Percentiles rank a stretch among this genome's conserved stretches.
phyloP scores from a whole-genome alignment of 2,797 vertebrate genomes.

The Pseudomugil tenellus region DNA sequence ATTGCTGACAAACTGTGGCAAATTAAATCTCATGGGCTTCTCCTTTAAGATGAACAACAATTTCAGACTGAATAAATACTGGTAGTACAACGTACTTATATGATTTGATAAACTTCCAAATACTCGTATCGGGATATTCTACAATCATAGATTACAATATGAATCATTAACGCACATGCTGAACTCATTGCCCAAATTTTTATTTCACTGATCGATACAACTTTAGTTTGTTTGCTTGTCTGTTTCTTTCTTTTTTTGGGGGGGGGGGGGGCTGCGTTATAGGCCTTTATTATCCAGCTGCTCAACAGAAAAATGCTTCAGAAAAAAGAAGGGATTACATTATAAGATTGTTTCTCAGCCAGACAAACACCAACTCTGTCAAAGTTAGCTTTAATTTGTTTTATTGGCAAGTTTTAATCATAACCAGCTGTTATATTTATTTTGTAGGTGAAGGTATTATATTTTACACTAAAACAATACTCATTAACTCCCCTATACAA shows the following conservation, averaged over 20 bases:
- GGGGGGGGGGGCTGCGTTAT: no score
- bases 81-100: not conserved
- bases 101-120: not conserved
- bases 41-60: not conserved
- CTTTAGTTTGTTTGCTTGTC: no score
- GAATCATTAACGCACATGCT: not conserved
- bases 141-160: not conserved
- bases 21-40: fast-evolving
- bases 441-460: not conserved
- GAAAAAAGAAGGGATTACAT: no score
- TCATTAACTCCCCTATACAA: not conserved
- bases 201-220: no score
- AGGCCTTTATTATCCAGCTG: no score
- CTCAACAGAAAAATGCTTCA: no score
- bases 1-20: not conserved
- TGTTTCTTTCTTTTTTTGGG: no score
- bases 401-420: not conserved
- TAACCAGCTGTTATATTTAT: not conserved
- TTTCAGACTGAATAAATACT: no score
- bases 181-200: no score
- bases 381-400: not conserved
- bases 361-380: not conserved
- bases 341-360: no score
- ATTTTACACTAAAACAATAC: not conserved
- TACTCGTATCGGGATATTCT: not conserved